Evolutionary conservation across 2,888 invertebrate genomes (phyloP), one percentile per base, ranked within the genome.

Genomic region (Andrena hattorfiana): DNA sequence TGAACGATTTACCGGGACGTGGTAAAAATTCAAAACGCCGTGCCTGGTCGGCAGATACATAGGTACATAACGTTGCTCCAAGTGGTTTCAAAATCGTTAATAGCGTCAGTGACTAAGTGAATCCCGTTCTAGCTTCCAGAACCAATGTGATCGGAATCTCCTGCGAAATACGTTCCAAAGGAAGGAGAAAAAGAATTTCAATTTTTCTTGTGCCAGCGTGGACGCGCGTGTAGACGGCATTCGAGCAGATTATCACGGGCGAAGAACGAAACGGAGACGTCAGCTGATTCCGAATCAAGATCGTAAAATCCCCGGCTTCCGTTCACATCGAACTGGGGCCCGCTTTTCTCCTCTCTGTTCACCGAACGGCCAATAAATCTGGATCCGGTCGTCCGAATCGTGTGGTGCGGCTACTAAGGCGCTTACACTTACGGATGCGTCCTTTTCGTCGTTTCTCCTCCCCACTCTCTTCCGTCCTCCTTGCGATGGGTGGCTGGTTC

Each of bases 291-390:
- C 80, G 86, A 89, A 90, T 89, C 89, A 89, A 89, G 90, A 91
- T 91, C 88, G 89, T 90, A 89, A 90, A 90, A 93, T 92, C 91
- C 89, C 78, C 80, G 84, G 90, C 91, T 93, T 93, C 93, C 93
- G 92, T 93, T 93, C 92, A 91, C 93, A 93, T 91, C 90, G 85
- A 82, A 81, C 84, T 77, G 72, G 80, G 71, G 72, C 77, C 69
- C 42, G 54, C 26, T 67, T 66, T 68, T 71, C 78, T 78, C 69
- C 74, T 71, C 73, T 62, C 81, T 74, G 84, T 81, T 84, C 83
- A 86, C 66, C 86, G 86, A 90, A 90, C 87, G 92, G 91, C 92
- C 92, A 91, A 94, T 94, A 94, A 94, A 94, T 94, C 93, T 93
- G 90, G 92, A 93, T 93, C 90, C 89, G 89, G 83, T 84, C 86